Evolutionary conservation across 2,888 invertebrate genomes (phyloP), one percentile per base, ranked within the genome.

Genomic region (Tenthredo distinguenda): DNA sequence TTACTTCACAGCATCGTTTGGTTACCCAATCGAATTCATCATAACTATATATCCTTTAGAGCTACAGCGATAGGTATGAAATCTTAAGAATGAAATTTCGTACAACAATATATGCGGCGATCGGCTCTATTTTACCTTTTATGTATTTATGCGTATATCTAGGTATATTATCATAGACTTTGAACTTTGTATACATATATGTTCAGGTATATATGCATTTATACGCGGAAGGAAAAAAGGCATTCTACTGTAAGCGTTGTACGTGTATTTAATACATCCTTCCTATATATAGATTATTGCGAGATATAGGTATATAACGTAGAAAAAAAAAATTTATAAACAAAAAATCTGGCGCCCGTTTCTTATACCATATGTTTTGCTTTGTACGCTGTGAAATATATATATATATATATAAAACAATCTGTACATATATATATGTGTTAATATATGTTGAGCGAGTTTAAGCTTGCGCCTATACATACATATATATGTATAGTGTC

Each of bases 1-100:
- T 89, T 88, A 88, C 88, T 89, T 89, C 89, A 88, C 87, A 87
- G 87, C 87, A 87, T 84, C 86, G 87, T 86, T 88, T 85, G 62
- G 87, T 93, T 93, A 92, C 93, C 90, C 92, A 93, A 93, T 93
- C 92, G 91, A 93, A 93, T 93, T 92, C 91, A 92, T 93, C 92
- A 92, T 92, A 92, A 92, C 91, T 91, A 55, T n/a, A 5, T 72
- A 37, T 40, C 68, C 15, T 55, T 55, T 62, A 34, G 5, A 31
- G 12, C 65, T 40, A 9, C 1, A 12, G 21, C 72, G 40, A 58
- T 31, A 31, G 90, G 90, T 90, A 91, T 90, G 90, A 90, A 90
- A 90, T 89, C 87, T 87, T 87, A 87, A 84, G 86, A 86, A 86
- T 55, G 86, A 74, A 43, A 85, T 77, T 86, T 86, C 77, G 55